Evolutionary conservation across 2,888 invertebrate genomes (phyloP).

Genomic region (Mythimna lalbum): DNA sequence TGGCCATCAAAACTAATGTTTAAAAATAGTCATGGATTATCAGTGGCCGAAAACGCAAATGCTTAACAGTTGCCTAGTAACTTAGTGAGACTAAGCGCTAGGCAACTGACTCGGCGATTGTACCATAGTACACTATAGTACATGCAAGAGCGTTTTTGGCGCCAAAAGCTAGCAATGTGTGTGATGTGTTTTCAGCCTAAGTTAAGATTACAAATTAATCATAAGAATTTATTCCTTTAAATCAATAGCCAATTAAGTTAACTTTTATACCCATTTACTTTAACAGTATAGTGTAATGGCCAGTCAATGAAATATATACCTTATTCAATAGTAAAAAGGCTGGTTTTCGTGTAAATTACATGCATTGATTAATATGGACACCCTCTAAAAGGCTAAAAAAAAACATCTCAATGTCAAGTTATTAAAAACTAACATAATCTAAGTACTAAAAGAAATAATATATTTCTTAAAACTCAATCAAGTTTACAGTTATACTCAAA

Average conservation of each 20-base stretch:
- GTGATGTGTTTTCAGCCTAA: background rate
- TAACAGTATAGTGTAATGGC: background rate
- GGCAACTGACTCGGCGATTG: too few relatives aligned
- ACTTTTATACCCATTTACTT: too few relatives aligned
- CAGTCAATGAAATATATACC: background rate
- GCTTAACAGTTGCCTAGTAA: too few relatives aligned
- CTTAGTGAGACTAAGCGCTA: too few relatives aligned
- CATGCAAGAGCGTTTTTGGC: too few relatives aligned
- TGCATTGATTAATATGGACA: background rate
- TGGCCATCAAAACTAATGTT: background rate
- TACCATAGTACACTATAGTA: too few relatives aligned
- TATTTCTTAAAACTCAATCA: background rate
- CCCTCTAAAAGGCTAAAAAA: constrained; percentile 13
- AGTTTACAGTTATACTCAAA: background rate
- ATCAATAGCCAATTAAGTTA: background rate
- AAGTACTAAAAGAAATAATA: constrained; percentile 16
- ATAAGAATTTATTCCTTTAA: background rate
- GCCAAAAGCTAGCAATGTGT: too few relatives aligned
- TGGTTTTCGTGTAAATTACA: background rate
- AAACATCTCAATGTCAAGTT: constrained; percentile 22
- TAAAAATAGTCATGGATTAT: too few relatives aligned
- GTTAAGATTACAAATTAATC: background rate
- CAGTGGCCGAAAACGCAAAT: too few relatives aligned
- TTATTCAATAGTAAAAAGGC: constrained; percentile 3
- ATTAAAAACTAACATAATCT: constrained; percentile 24